These are phyloP conservation scores for Narcine bancroftii DNA, from an alignment of 2,113 vertebrate genomes.

Conservation along the genomic window DNA sequence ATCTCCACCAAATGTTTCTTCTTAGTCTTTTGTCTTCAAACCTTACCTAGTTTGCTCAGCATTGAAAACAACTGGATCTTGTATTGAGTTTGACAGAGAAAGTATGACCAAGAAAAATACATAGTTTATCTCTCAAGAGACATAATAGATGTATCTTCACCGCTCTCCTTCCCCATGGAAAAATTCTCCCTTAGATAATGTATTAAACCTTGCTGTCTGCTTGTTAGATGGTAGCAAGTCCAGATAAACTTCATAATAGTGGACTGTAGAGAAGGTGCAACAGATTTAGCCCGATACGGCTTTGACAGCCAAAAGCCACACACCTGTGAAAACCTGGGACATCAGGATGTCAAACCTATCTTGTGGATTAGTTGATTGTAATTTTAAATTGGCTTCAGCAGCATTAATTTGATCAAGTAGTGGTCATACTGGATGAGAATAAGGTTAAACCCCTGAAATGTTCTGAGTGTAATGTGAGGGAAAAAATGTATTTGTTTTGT, in stretches of 20 bases:
- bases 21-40: neutral
- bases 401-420: too few species aligned
- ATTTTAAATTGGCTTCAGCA: neutral
- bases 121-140: neutral
- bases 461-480: too few species aligned
- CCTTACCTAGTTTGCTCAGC: neutral
- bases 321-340: neutral
- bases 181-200: neutral
- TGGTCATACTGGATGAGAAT: too few species aligned
- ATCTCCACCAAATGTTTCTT: neutral
- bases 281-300: neutral
- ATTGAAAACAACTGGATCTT: neutral
- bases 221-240: neutral
- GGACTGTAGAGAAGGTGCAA: neutral
- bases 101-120: neutral
- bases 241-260: neutral
- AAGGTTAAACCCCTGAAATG: too few species aligned
- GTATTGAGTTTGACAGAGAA: neutral
- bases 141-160: neutral
- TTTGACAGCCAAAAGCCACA: neutral
- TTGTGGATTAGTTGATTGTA: neutral
- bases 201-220: neutral
- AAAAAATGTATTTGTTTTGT: too few species aligned
- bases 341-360: neutral
- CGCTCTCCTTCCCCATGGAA: too few species aligned